phyloP scores from a whole-genome alignment of 1,140 invertebrate species.

The Bacillus rossius region DNA sequence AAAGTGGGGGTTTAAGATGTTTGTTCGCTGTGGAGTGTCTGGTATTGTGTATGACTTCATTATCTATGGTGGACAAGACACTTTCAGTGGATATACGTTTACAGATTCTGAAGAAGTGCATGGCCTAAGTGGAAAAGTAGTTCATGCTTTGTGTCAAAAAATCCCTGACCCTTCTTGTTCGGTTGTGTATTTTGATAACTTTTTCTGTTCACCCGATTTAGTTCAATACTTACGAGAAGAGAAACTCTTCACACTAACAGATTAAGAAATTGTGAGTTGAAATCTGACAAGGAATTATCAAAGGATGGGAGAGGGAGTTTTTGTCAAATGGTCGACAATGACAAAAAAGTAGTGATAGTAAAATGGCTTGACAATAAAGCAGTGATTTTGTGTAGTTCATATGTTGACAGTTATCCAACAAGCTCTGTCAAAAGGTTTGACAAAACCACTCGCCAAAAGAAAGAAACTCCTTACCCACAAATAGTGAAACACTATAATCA shows the following conservation, averaged over 20 bases:
- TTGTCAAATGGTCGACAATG: slow-evolving; percentile 24
- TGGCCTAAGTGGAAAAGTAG: neutral
- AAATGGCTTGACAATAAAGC: slow-evolving; percentile 34
- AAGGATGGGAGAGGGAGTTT: slow-evolving; percentile 19
- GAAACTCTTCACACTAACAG: slow-evolving; percentile 36
- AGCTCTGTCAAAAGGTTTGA: slow-evolving; percentile 32
- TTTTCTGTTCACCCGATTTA: slow-evolving; percentile 22
- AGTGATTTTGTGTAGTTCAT: slow-evolving; percentile 35
- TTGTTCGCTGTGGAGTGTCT: slow-evolving; percentile 31
- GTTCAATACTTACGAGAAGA: slow-evolving; percentile 10
- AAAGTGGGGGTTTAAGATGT: slow-evolving; percentile 41
- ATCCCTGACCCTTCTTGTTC: slow-evolving; percentile 2
- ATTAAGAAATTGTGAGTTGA: slow-evolving; percentile 31
- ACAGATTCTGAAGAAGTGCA: neutral
- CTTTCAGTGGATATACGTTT: slow-evolving; percentile 3
- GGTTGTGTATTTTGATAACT: slow-evolving; percentile 26
- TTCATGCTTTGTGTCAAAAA: slow-evolving; percentile 7
- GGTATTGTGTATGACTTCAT: slow-evolving; percentile 40
- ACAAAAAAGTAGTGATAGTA: slow-evolving; percentile 29
- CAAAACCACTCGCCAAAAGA: slow-evolving; percentile 18
- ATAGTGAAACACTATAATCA: slow-evolving; percentile 15
- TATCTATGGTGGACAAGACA: slow-evolving; percentile 27
- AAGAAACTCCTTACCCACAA: slow-evolving; percentile 12
- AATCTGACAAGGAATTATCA: slow-evolving; percentile 25
- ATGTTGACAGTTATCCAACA: slow-evolving; percentile 18